These are phyloP conservation scores for Aricia artaxerxes DNA, from an alignment of 2,888 invertebrate species.

Conservation along the genomic window DNA sequence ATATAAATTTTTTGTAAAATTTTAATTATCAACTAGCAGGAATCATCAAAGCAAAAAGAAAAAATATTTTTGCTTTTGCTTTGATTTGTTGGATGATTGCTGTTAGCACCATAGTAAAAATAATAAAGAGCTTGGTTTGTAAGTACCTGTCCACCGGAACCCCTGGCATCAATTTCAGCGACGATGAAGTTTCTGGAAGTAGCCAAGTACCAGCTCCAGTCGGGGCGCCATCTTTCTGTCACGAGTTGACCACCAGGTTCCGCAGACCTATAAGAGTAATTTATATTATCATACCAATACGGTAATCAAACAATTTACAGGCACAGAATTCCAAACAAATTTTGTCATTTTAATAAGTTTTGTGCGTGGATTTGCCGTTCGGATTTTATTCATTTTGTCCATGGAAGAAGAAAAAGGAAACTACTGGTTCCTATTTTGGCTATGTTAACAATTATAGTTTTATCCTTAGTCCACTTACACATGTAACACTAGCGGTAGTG, in stretches of 20 bases:
- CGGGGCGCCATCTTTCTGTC: constrained; percentile 88
- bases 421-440: neutral
- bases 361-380: too few species aligned
- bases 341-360: too few species aligned
- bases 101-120: too few species aligned
- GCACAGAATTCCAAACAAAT: too few species aligned
- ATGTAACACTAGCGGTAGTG: constrained; percentile 89
- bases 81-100: too few species aligned
- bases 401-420: too few species aligned
- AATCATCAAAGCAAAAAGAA: too few species aligned
- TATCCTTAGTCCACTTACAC: constrained; percentile 83
- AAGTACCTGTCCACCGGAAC: constrained; percentile 85
- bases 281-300: neutral
- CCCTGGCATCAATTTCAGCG: constrained; percentile 93
- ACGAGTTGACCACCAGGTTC: constrained; percentile 91
- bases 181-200: constrained; percentile 91
- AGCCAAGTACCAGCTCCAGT: constrained; percentile 92
- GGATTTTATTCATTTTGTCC: too few species aligned
- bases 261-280: constrained; percentile 54
- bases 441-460: neutral
- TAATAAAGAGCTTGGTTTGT: too few species aligned
- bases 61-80: too few species aligned
- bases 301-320: too few species aligned
- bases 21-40: neutral
- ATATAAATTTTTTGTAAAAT: constrained; percentile 35